Conservation (phyloP, 2,113 vertebrate genomes). For the Mesoclemmys tuberculata region DNA sequence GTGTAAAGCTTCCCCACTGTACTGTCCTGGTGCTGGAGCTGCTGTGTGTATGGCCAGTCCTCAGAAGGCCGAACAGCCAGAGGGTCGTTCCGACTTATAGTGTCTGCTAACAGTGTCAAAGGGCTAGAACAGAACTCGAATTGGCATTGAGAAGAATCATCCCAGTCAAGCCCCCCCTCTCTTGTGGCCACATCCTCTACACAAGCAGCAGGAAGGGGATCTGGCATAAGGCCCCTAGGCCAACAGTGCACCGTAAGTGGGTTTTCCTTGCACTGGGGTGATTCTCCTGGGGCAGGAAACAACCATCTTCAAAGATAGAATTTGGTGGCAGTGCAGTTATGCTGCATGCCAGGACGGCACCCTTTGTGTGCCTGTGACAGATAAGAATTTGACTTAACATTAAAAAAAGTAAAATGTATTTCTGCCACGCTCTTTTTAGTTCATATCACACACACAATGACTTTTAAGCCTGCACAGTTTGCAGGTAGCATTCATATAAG, state of each 20-base stretch:
- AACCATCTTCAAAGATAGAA: not conserved
- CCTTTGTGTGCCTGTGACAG: not conserved
- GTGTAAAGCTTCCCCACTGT: not conserved
- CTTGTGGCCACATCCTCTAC: not conserved
- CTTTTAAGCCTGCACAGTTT: not conserved
- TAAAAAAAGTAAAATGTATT: not conserved
- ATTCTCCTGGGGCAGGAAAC: not conserved
- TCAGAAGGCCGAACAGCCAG: not conserved
- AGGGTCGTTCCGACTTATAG: not conserved
- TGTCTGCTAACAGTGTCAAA: not conserved
- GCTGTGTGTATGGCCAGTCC: not conserved
- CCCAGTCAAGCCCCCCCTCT: not conserved
- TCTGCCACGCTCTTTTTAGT: rapidly evolving
- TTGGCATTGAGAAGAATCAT: not conserved
- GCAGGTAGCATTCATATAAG: not conserved
- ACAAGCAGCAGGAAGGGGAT: not conserved
- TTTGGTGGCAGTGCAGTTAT: not conserved
- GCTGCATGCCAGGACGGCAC: not conserved
- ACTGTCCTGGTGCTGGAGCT: too few species aligned
- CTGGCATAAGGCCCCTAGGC: not conserved
- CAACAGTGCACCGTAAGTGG: not conserved
- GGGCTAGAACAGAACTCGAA: not conserved
- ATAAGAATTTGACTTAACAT: rapidly evolving
- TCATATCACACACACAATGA: rapidly evolving
- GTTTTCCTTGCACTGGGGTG: not conserved